Evolutionary conservation across 2,888 invertebrate genomes (phyloP).

Genomic region (Ennomos quercinarius): DNA sequence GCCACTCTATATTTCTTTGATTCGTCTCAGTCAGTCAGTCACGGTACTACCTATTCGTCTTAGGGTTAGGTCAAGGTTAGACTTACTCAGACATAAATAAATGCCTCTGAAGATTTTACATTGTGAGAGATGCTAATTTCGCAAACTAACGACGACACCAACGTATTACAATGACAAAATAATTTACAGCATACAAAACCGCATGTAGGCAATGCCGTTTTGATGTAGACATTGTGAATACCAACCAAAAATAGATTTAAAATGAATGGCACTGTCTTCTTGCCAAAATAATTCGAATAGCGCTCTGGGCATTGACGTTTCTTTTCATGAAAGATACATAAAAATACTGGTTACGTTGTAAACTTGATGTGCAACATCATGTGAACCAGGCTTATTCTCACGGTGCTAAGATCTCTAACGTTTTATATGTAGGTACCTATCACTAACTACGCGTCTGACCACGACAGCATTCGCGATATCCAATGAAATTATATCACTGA

Average conservation of each 20-base stretch:
- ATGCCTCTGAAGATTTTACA: neutral
- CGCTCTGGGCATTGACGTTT: conserved; percentile 64
- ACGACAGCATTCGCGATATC: too few relatives aligned
- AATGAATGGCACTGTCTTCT: conserved; percentile 75
- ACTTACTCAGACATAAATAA: conserved; percentile 2
- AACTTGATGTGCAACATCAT: conserved; percentile 26
- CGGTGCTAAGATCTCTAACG: conserved; percentile 14
- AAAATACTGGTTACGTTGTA: conserved; percentile 20
- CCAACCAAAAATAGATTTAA: conserved; percentile 76
- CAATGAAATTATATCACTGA: too few relatives aligned
- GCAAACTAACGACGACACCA: conserved; percentile 6
- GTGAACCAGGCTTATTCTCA: conserved; percentile 33
- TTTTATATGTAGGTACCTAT: neutral
- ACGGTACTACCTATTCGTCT: conserved; percentile 4
- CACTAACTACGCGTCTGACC: too few relatives aligned
- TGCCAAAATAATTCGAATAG: conserved; percentile 82
- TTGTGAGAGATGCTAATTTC: conserved; percentile 5
- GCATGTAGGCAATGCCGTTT: conserved; percentile 54
- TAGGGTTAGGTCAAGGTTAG: conserved; percentile 16
- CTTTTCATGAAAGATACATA: conserved; percentile 34
- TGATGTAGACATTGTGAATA: conserved; percentile 63
- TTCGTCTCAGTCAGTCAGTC: conserved; percentile 4
- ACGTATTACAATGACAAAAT: conserved; percentile 17
- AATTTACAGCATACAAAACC: conserved; percentile 43
- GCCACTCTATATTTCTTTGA: neutral